phyloP scores from a whole-genome alignment of 1,140 invertebrate genomes.

The Laupala kohalensis region DNA sequence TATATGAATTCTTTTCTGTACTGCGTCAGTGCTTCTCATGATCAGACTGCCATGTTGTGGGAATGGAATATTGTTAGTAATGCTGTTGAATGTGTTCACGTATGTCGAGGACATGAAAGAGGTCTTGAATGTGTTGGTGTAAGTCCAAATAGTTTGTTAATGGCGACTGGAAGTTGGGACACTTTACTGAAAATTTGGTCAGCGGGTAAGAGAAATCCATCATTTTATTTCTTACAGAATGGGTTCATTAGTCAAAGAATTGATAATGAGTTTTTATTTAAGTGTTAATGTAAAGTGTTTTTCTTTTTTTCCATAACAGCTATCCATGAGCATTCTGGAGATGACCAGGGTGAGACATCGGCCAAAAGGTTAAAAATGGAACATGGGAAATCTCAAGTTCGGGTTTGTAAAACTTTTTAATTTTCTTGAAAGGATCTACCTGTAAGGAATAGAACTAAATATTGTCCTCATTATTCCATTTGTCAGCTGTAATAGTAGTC shows the following conservation, averaged over 20 bases:
- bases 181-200: constrained; percentile 68
- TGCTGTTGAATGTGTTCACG: constrained; percentile 62
- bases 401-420: too few relatives aligned
- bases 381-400: constrained; percentile 26
- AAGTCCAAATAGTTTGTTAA: constrained; percentile 42
- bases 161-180: constrained; percentile 92
- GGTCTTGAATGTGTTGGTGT: constrained; percentile 74
- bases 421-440: too few relatives aligned
- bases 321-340: constrained; percentile 12
- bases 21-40: constrained; percentile 66
- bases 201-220: constrained; percentile 34
- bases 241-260: neutral
- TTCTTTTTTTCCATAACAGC: constrained; percentile 21
- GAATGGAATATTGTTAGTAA: constrained; percentile 66
- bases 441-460: too few relatives aligned
- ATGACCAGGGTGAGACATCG: constrained; percentile 31
- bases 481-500: too few relatives aligned
- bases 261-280: neutral
- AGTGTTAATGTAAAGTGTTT: too few relatives aligned
- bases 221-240: neutral
- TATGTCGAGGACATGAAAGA: constrained; percentile 77
- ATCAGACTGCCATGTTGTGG: constrained; percentile 87
- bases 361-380: constrained; percentile 33
- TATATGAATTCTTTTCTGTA: constrained; percentile 2
- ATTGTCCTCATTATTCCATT: too few relatives aligned